Evolutionary conservation across 2,113 vertebrate species (phyloP).

Genomic region (Stictonetta naevosa): DNA sequence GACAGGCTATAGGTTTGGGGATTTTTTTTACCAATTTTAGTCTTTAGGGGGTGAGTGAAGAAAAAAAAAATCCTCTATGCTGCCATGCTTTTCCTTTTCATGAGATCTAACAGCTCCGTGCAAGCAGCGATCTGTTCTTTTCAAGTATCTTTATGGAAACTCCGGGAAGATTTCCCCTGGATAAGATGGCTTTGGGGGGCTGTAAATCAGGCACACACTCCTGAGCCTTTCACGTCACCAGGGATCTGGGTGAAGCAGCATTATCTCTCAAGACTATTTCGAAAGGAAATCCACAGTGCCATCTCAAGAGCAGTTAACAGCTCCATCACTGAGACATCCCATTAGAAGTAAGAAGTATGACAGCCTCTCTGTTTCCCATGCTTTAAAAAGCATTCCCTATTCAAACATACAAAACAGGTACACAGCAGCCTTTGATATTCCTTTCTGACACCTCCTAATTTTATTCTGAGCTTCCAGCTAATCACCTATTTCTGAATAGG

Average conservation of each 20-base stretch:
- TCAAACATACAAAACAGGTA: background rate
- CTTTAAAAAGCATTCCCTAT: background rate
- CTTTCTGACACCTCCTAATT: background rate
- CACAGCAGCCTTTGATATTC: background rate
- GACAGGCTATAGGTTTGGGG: background rate
- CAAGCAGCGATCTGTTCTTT: slow-evolving; percentile 14
- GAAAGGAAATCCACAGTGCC: slow-evolving; percentile 16
- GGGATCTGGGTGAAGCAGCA: background rate
- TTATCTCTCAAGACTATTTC: slow-evolving; percentile 1
- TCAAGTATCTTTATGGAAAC: slow-evolving; percentile 18
- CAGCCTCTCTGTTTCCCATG: background rate
- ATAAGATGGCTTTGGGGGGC: slow-evolving; percentile 25
- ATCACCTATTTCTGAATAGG: background rate
- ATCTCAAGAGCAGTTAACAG: background rate
- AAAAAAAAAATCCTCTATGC: background rate
- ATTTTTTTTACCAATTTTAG: background rate
- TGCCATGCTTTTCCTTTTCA: slow-evolving; percentile 4
- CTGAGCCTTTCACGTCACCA: slow-evolving; percentile 34
- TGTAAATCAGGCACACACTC: background rate
- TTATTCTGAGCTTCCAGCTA: background rate
- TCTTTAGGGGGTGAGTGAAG: background rate
- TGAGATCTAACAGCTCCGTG: background rate
- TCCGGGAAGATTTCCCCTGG: slow-evolving; percentile 21
- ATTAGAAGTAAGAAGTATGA: background rate
- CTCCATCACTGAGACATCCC: background rate